phyloP scores from a whole-genome alignment of 2,797 vertebrate genomes.

The Microcaecilia unicolor region DNA sequence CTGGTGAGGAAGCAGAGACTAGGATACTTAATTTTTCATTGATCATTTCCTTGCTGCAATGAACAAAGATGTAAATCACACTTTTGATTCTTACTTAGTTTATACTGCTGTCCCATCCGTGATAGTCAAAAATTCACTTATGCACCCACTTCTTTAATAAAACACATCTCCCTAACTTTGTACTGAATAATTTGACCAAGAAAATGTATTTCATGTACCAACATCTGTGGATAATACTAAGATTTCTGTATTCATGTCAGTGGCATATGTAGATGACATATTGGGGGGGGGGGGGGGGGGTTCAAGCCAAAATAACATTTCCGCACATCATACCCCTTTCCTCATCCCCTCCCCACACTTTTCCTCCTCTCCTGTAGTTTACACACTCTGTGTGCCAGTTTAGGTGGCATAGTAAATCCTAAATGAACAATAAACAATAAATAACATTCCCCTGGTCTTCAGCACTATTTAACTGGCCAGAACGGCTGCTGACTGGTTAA shows the following conservation, averaged over 20 bases:
- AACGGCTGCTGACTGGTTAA: no score
- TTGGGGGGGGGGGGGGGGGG: no score
- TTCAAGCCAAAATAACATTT: no score
- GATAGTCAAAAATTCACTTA: no score
- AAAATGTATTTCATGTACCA: constrained; percentile 29
- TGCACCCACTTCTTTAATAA: constrained; percentile 30
- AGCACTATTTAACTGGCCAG: no score
- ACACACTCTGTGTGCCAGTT: neutral
- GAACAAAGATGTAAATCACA: constrained; percentile 58
- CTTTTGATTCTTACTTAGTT: constrained; percentile 43
- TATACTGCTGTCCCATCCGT: constrained; percentile 26
- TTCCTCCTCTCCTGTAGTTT: no score
- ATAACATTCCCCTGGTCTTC: no score
- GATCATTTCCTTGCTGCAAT: constrained; percentile 48
- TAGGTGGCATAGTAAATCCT: no score
- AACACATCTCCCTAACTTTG: constrained; percentile 23
- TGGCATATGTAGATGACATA: no score
- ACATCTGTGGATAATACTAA: constrained; percentile 28
- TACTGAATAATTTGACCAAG: constrained; percentile 17
- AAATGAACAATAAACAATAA: no score
- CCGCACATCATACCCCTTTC: no score
- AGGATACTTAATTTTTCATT: constrained; percentile 51
- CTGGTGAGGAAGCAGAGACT: constrained; percentile 37
- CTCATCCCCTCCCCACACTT: no score
- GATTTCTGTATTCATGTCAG: constrained; percentile 9